Base-by-base conservation (phyloP, 2,888 invertebrate species). In the Baccha elongata region DNA sequence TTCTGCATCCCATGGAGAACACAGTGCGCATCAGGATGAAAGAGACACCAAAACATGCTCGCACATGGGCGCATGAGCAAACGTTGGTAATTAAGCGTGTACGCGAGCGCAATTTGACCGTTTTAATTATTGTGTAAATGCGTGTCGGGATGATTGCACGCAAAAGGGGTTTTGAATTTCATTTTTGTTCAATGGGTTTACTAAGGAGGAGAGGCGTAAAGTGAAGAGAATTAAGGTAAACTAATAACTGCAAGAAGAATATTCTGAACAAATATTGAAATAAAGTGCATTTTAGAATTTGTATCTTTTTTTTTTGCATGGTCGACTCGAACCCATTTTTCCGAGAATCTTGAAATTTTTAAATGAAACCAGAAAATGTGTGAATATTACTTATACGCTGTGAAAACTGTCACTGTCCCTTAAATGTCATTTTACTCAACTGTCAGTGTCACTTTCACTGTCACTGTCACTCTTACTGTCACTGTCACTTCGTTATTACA, bases 61-160 rank as follows among this genome's bases (percentile, higher is more conserved):
- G 50, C 67, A 67, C 60, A 75, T 32, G 65, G 53, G 76, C 78
- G 76, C 76, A 76, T 76, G 68, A 60, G 80, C 74, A 80, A 71
- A 62, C 55, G 72, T 48, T 58, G 72, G 52, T 83, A 78, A 83
- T 83, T 83, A 83, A 83, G 78, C 76, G 78, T 78, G 78, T 83
- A 83, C 78, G 83, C 83, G 72, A 83, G 72, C 50, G 83, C 78
- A 83, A 76, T 83, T 83, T 69, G 83, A 78, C 64, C 83, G 68
- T 73, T 83, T 83, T 83, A 83, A 83, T 83, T 83, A 83, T 83
- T 83, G 83, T 83, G 83, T 83, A 83, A 83, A 83, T 76, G 76
- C 83, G 83, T 83, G 83, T 78, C 73, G 72, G 58, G 76, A 73
- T 68, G 76, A 83, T 83, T 76, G 71, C 75, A 50, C 44, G 62